Conservation (phyloP, 2,888 invertebrate species). For the Stenodema calcarata region DNA sequence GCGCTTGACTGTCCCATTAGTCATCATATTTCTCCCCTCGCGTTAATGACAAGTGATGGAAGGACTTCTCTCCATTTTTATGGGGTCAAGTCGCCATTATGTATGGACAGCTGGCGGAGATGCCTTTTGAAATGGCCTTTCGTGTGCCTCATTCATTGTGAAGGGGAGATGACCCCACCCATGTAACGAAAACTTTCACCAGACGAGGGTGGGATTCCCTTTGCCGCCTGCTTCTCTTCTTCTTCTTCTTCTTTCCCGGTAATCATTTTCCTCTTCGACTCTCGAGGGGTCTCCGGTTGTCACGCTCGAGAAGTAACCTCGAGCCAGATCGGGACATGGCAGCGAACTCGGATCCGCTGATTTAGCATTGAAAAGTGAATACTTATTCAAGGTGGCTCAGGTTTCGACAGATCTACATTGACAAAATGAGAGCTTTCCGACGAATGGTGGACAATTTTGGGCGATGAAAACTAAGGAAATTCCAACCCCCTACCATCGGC, state of each 20-base stretch:
- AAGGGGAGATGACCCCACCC: constrained; percentile 40
- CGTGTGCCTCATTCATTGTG: constrained; percentile 20
- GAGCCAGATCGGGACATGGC: no score
- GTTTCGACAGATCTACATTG: no score
- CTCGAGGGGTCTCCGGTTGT: not conserved
- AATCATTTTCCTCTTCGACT: not conserved
- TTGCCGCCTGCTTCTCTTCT: not conserved
- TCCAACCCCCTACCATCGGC: no score
- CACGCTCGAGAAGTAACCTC: no score
- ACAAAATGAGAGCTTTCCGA: no score
- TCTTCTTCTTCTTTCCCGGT: not conserved
- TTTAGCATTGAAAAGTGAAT: no score
- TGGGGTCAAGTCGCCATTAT: constrained; percentile 41
- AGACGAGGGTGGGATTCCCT: not conserved
- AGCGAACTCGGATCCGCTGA: no score
- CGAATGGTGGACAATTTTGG: no score
- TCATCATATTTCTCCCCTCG: no score
- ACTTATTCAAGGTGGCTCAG: no score
- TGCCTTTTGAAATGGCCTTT: constrained; percentile 39
- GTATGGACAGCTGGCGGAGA: constrained; percentile 36
- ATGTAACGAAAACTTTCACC: constrained; percentile 37
- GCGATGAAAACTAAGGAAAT: no score
- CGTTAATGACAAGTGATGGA: constrained; percentile 1
- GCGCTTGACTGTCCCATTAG: no score
- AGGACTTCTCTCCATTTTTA: constrained; percentile 28